Conservation (phyloP, 2,888 invertebrate genomes). For the Clitarchus hookeri region DNA sequence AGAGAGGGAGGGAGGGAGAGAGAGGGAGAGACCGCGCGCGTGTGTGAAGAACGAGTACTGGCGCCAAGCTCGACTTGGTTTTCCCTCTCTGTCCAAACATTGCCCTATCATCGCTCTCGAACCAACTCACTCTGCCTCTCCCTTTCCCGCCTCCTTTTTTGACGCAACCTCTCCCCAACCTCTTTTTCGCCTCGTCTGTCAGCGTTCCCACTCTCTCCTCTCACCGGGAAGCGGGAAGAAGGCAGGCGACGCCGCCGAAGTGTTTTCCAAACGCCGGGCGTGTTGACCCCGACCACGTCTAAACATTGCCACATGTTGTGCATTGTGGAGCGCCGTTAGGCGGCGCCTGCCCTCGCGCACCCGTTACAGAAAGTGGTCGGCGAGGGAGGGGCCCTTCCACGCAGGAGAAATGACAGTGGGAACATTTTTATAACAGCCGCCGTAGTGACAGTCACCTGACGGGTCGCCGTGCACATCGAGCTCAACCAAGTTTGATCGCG, state of each 20-base stretch:
- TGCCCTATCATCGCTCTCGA: neutral
- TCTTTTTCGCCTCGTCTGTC: neutral
- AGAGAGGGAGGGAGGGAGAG: no score
- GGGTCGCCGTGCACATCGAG: neutral
- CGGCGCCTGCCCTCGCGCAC: neutral
- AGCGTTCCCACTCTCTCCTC: neutral
- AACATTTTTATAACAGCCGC: neutral
- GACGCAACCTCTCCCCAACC: neutral
- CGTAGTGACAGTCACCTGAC: neutral
- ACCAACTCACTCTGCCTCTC: neutral
- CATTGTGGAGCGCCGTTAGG: neutral
- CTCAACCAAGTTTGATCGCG: neutral
- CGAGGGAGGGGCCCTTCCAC: neutral
- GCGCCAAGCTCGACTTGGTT: neutral
- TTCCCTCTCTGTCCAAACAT: constrained; percentile 1
- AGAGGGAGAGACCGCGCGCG: no score
- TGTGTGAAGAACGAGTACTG: neutral
- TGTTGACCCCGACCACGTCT: neutral
- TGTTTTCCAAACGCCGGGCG: constrained; percentile 1
- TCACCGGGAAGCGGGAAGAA: neutral
- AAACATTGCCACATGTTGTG: neutral
- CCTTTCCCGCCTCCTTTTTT: neutral
- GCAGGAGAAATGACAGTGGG: neutral
- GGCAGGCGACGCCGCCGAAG: neutral
- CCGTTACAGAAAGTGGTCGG: constrained; percentile 7